Evolutionary conservation across 2,888 invertebrate genomes (phyloP).

Genomic region (Synanthedon andrenaeformis): DNA sequence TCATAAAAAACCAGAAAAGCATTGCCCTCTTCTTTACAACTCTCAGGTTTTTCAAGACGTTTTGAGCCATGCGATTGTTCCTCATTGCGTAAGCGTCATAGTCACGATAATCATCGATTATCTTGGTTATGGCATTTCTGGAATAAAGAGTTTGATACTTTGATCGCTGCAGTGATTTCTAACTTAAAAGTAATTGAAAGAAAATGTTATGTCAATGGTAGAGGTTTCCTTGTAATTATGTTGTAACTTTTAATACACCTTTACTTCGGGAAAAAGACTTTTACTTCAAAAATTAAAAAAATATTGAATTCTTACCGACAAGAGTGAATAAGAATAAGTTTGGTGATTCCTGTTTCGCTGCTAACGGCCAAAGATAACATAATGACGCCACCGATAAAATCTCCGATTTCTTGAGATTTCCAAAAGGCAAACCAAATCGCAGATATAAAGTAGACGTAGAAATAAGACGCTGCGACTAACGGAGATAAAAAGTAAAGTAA

Average conservation of each 20-base stretch:
- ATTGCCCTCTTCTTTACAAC: conserved; percentile 11
- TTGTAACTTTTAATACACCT: no score
- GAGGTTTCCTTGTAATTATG: no score
- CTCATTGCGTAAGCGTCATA: conserved; percentile 14
- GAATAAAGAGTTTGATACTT: background rate
- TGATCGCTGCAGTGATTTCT: no score
- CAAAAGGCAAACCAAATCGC: background rate
- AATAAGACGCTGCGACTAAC: background rate
- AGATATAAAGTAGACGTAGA: background rate
- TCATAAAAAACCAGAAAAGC: conserved; percentile 10
- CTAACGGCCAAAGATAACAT: background rate
- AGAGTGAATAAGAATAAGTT: background rate
- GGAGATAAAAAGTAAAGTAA: background rate
- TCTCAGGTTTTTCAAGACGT: conserved; percentile 10
- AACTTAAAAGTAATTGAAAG: no score
- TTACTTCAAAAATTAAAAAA: no score
- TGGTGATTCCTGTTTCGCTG: background rate
- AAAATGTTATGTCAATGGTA: no score
- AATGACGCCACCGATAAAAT: background rate
- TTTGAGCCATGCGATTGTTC: conserved; percentile 15
- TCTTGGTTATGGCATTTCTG: conserved; percentile 13
- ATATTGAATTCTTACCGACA: background rate
- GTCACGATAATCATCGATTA: conserved; percentile 15
- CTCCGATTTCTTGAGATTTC: background rate
- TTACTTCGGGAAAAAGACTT: no score